phyloP scores from a whole-genome alignment of 2,888 invertebrate genomes.

The Tipula lateralis region DNA sequence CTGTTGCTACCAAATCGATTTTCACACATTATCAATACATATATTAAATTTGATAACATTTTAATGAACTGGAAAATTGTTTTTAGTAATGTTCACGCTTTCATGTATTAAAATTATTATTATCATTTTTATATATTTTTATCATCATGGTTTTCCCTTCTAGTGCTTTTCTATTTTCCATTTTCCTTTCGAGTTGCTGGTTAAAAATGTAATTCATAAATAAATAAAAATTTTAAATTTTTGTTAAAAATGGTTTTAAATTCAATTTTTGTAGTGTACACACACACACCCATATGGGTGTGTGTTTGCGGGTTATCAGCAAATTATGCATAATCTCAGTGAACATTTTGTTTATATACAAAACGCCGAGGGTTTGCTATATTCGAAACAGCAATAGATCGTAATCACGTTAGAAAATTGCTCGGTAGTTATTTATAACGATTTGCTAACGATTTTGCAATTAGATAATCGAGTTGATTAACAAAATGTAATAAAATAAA shows the following conservation, averaged over 20 bases:
- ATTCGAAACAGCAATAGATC: background rate
- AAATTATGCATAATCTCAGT: background rate
- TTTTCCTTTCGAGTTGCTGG: background rate
- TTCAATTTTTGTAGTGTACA: background rate
- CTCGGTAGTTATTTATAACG: background rate
- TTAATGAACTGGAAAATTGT: slow-evolving; percentile 19
- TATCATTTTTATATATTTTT: background rate
- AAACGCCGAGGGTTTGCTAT: background rate
- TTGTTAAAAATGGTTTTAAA: background rate
- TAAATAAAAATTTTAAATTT: background rate
- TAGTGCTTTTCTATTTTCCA: background rate
- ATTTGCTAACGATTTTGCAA: background rate
- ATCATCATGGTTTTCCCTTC: background rate
- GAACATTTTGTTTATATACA: background rate
- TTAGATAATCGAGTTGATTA: background rate
- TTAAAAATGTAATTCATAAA: slow-evolving; percentile 14
- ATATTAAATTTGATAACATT: slow-evolving; percentile 24
- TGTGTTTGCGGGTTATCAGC: background rate
- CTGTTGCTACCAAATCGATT: background rate
- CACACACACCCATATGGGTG: too few relatives aligned
- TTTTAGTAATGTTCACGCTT: background rate
- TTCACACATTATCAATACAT: slow-evolving; percentile 11
- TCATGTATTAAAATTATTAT: background rate
- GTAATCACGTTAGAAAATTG: background rate
- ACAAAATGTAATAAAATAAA: background rate